phyloP scores from a whole-genome alignment of 2,888 invertebrate genomes.

The Cephalotes varians region DNA sequence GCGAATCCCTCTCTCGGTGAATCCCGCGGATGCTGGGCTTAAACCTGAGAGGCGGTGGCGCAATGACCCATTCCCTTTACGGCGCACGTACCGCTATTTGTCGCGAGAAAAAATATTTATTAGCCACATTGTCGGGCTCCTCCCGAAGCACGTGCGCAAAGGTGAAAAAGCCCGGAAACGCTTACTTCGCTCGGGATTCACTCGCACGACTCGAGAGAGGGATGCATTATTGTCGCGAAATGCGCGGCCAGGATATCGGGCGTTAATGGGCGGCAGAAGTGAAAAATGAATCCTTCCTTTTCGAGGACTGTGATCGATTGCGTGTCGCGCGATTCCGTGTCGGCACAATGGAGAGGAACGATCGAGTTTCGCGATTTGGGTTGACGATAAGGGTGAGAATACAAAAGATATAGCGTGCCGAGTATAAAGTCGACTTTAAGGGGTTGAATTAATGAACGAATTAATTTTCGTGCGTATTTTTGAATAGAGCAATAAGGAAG shows the following conservation, averaged over 20 bases:
- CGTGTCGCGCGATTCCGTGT: slow-evolving; percentile 17
- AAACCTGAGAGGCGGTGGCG: not conserved
- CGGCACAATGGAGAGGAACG: slow-evolving; percentile 44
- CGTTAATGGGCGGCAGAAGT: slow-evolving; percentile 38
- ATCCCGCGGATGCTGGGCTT: not conserved
- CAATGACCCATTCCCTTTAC: slow-evolving; percentile 7
- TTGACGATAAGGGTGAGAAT: slow-evolving; percentile 13
- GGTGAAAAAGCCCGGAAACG: slow-evolving; percentile 23
- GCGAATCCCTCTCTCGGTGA: not conserved
- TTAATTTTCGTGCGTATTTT: not conserved
- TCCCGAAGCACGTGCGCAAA: no score
- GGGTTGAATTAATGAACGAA: slow-evolving; percentile 13
- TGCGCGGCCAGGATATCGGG: slow-evolving; percentile 31
- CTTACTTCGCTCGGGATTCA: slow-evolving; percentile 5
- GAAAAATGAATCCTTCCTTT: slow-evolving; percentile 47
- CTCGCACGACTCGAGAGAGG: slow-evolving; percentile 12
- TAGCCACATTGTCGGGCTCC: not conserved
- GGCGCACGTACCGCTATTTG: slow-evolving; percentile 15
- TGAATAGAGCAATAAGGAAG: not conserved
- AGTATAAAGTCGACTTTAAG: not conserved
- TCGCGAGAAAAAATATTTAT: slow-evolving; percentile 25
- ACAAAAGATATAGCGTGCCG: not conserved
- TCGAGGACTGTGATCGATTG: slow-evolving; percentile 42
- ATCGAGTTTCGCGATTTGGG: slow-evolving; percentile 28
- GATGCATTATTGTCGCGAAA: slow-evolving; percentile 42